phyloP scores from a whole-genome alignment of 2,113 vertebrate species.

The Anarhynchus alexandrinus region DNA sequence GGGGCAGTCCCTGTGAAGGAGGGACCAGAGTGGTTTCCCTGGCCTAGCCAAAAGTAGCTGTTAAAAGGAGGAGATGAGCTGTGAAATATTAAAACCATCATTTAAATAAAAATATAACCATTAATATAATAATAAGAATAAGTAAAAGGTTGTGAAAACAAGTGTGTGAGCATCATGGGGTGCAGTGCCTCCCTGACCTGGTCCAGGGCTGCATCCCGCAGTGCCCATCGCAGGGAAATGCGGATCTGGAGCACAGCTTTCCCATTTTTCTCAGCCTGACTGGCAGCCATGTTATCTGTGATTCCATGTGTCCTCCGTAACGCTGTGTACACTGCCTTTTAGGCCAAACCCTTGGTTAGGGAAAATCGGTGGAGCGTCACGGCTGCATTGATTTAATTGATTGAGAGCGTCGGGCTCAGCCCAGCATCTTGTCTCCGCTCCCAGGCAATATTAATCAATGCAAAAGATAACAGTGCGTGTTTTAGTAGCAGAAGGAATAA shows the following conservation, averaged over 20 bases:
- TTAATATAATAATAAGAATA: background rate
- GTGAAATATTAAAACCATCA: background rate
- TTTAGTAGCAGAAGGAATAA: background rate
- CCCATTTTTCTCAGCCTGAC: background rate
- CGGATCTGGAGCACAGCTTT: background rate
- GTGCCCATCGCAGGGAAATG: background rate
- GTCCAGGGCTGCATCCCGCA: background rate
- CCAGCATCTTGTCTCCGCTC: background rate
- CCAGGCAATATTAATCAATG: background rate
- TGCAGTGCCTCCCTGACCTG: background rate
- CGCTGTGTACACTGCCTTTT: accelerated
- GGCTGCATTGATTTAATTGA: background rate
- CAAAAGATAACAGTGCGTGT: background rate
- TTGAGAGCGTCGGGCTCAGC: background rate
- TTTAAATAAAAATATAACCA: background rate
- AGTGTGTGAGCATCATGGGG: background rate
- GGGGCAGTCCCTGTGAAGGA: background rate
- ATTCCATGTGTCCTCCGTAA: background rate
- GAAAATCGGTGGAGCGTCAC: background rate
- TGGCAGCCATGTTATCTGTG: background rate
- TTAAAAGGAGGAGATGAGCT: background rate
- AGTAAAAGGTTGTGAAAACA: accelerated
- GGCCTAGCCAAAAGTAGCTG: background rate
- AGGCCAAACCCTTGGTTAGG: background rate
- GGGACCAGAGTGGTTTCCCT: background rate